A percentile compares a stretch with the other conserved stretches of the same genome.
These are phyloP conservation scores for Edolisoma coerulescens DNA, from an alignment of 2,113 vertebrate species.

Conservation along the genomic window DNA sequence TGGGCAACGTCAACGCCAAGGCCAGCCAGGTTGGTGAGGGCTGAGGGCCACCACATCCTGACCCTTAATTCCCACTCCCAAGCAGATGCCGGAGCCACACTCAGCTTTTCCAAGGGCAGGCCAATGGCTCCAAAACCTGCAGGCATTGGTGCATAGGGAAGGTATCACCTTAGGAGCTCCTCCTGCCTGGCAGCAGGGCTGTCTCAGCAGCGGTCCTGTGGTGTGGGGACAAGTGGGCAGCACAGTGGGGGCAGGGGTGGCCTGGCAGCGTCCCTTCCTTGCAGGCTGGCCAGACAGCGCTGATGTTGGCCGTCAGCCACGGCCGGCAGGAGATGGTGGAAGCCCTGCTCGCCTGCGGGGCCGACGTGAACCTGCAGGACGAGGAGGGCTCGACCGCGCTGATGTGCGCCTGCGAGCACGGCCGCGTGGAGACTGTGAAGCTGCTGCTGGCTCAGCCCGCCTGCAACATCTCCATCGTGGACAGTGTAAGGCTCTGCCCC, in stretches of 20 bases:
- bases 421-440: conserved; percentile 83
- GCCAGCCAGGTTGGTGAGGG: conserved; percentile 83
- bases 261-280: background rate
- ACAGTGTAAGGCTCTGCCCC: conserved; percentile 78
- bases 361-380: conserved; percentile 86
- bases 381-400: conserved; percentile 93
- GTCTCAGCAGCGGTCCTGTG: background rate
- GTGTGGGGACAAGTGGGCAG: accelerated
- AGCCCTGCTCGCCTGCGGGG: conserved; percentile 83
- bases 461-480: conserved; percentile 83
- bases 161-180: background rate
- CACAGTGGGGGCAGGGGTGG: background rate
- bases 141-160: accelerated
- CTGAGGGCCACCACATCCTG: background rate
- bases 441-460: conserved; percentile 85
- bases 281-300: conserved; percentile 90
- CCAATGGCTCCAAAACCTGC: background rate
- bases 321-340: conserved; percentile 91
- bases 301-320: conserved; percentile 93
- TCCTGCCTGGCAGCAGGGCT: background rate
- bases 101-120: background rate
- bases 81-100: background rate
- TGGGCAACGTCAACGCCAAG: conserved; percentile 89
- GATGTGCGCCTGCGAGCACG: conserved; percentile 94
- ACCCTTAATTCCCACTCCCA: background rate